Evolutionary conservation across 2,113 vertebrate genomes (phyloP).

Genomic region (Etheostoma cragini): DNA sequence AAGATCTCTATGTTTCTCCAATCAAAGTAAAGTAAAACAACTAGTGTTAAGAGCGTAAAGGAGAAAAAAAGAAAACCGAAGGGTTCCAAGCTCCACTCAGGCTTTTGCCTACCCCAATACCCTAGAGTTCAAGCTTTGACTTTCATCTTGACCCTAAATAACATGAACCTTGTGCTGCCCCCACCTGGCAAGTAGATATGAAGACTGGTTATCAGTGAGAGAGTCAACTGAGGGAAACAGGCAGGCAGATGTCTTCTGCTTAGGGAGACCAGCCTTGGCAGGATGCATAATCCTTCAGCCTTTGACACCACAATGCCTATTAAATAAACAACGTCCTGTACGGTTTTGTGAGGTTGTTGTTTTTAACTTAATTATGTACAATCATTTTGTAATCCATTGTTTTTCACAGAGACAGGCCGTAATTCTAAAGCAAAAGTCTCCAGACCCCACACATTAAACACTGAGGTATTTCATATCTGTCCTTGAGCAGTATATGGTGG

Average conservation of each 20-base stretch:
- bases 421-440: neutral
- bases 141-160: slow-evolving; percentile 81
- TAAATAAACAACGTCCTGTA: slow-evolving; percentile 16
- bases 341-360: slow-evolving; percentile 6
- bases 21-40: neutral
- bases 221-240: slow-evolving; percentile 47
- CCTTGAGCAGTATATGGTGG: slow-evolving; percentile 27
- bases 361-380: neutral
- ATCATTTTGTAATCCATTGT: neutral
- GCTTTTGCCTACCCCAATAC: slow-evolving; percentile 45
- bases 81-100: neutral
- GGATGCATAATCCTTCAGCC: slow-evolving; percentile 41
- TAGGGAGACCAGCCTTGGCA: slow-evolving; percentile 59
- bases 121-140: slow-evolving; percentile 66
- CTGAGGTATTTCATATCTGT: slow-evolving; percentile 15
- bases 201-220: slow-evolving; percentile 48
- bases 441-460: slow-evolving; percentile 9
- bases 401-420: neutral
- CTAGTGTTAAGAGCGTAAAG: neutral
- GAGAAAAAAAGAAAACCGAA: neutral
- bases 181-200: slow-evolving; percentile 65
- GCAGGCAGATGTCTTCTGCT: slow-evolving; percentile 73
- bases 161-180: slow-evolving; percentile 71
- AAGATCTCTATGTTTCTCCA: neutral
- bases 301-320: slow-evolving; percentile 8